phyloP scores from a whole-genome alignment of 2,797 vertebrate species.

The Otolemur crassicaudatus region DNA sequence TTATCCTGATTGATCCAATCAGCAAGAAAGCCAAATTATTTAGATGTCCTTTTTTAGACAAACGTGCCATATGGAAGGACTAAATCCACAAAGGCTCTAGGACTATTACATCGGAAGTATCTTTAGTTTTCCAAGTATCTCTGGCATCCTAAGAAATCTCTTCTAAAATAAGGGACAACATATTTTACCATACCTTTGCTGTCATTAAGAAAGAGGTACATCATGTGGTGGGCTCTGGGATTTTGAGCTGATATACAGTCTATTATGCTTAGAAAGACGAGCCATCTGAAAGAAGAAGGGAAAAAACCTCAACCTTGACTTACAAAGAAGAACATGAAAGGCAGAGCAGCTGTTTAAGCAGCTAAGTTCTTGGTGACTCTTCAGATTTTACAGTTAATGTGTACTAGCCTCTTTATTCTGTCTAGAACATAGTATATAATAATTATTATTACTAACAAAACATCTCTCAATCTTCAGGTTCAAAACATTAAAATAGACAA shows the following conservation, averaged over 20 bases:
- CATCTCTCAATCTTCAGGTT: conserved; percentile 8
- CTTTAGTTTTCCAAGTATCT: background rate
- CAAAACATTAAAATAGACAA: background rate
- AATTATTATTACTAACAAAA: background rate
- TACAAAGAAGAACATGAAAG: background rate
- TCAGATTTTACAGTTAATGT: conserved; percentile 15
- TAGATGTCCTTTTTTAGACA: background rate
- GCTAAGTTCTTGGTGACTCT: background rate
- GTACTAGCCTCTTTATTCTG: conserved; percentile 9
- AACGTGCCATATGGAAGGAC: background rate
- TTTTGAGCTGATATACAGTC: background rate
- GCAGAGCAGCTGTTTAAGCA: background rate
- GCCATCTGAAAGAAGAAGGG: background rate
- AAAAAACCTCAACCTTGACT: background rate
- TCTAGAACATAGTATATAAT: background rate
- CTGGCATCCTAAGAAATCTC: background rate
- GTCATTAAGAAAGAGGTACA: background rate
- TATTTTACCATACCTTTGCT: background rate
- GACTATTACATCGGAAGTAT: background rate
- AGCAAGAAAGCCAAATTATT: background rate
- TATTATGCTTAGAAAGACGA: background rate
- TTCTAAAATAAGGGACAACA: background rate
- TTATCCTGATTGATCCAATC: background rate
- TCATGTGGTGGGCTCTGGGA: background rate
- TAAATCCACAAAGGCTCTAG: background rate